A percentile compares a stretch with the other conserved stretches of the same genome.
These are phyloP conservation scores for Gymnothorax javanicus DNA, from an alignment of 2,797 vertebrate species.

Conservation along the genomic window DNA sequence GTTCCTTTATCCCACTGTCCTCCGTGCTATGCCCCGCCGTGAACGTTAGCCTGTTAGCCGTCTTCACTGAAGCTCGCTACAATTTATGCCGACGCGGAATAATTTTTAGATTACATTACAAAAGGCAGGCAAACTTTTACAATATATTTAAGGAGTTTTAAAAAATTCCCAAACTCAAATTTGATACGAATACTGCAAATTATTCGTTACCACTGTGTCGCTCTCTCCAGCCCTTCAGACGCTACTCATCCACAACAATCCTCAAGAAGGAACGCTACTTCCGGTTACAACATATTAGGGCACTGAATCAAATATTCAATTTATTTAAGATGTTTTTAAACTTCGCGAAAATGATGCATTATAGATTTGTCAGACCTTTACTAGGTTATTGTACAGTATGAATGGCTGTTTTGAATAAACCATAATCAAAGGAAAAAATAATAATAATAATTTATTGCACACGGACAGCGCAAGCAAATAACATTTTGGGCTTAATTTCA, in stretches of 20 bases:
- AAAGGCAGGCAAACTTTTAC: not conserved
- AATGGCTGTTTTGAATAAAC: no score
- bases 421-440: no score
- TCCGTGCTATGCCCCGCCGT: not conserved
- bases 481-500: no score
- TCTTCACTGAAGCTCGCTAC: not conserved
- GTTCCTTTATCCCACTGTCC: not conserved
- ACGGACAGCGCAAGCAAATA: no score
- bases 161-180: not conserved
- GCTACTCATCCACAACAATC: not conserved
- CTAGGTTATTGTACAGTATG: no score
- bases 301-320: not conserved
- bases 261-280: not conserved
- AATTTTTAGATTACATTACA: not conserved
- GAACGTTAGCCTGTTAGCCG: not conserved
- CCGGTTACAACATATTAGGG: not conserved
- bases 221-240: not conserved
- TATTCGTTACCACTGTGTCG: slow-evolving; percentile 1
- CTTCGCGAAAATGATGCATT: not conserved
- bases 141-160: not conserved
- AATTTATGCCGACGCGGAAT: not conserved
- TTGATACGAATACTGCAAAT: not conserved
- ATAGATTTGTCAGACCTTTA: no score
- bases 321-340: not conserved
- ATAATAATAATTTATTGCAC: no score